Base-by-base conservation (phyloP, 2,797 vertebrate species). In the Semotilus atromaculatus region DNA sequence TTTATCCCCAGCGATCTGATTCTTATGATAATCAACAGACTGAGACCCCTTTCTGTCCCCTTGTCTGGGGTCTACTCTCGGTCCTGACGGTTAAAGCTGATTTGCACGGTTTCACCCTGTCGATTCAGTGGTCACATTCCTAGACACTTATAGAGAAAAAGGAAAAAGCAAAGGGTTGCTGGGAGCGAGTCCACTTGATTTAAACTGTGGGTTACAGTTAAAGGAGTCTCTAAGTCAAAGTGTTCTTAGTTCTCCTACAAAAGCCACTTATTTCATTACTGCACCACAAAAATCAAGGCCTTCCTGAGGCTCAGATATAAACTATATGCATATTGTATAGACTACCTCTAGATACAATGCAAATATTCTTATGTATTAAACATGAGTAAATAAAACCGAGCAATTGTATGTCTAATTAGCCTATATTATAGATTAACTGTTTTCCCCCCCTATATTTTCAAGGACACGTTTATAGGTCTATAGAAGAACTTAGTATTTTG, bases 11-110 rank as follows among this genome's bases (percentile, higher is more conserved):
- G 76, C 92, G 93, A 93, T 94, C 93, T 93, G 93, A 95, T 96
- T 96, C 92, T 96, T 93, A 95, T 96, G 94, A 95, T 95, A 96
- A 96, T 96, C 91, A 91, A 91, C 91, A 91, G 91, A 93, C 93
- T 93, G 92, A 92, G 94, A 94, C 94, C 91, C 93, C 89, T 93
- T 94, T 94, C 93, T 92, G 89, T 90, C 92, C 91, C 92, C 92
- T 93, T 92, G 94, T 94, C 94, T 95, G 92, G 92, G 92, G 91
- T 92, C 94, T 86, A 92, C 91, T 91, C 93, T 93, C 91, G 93
- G 92, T 91, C 91, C 91, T 93, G 94, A 95, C 94, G 94, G 93
- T 94, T 93, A 94, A 95, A 94, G 93, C 94, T 94, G 95, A 95
- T 96, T 96, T 96, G 93, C 95, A 96, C 95, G 95, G 92, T 95